Base-by-base conservation (phyloP, 2,888 invertebrate genomes). In the Rosalia funebris region DNA sequence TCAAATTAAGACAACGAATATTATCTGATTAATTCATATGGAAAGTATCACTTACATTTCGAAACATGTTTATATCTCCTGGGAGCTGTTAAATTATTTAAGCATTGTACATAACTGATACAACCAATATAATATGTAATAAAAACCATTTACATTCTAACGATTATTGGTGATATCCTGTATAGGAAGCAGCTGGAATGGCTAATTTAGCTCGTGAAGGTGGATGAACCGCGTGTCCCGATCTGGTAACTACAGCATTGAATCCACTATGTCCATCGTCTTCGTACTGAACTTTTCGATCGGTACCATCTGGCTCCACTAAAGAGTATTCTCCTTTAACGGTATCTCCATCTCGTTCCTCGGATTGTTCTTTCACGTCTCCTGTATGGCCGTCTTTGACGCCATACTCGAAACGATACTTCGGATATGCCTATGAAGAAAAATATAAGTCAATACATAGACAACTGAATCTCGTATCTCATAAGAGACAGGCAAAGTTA, bases 241-340 rank as follows among this genome's bases (percentile, higher is more conserved):
- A 79, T 72, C 84, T 83, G 78, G 84, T 85, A 0, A 87, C 86
- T 10, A 87, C 83, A 0, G 87, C 87, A 75, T 87, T 87, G 79
- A 87, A 87, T 57, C 87, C 86, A 74, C 75, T 79, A 48, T 77
- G 76, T 0, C 75, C 86, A 70, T 88, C 88, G 32, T 87, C 88
- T 74, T 84, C 85, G 81, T 89, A 89, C 71, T 88, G 86, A 17
- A 88, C 88, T 73, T 87, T 88, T 74, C 88, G 83, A 74, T 83
- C 81, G 50, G 87, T 84, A 72, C 89, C 88, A 71, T 87, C 88
- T 9, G 88, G 87, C 71, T 89, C 88, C 20, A 88, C 82, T 5
- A 88, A 82, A 63, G 87, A 87, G 74, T 89, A 89, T 75, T 88
- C 87, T 77, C 91, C 91, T 83, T 87, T 88, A 15, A 91, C 91